Base-by-base conservation (phyloP, 2,113 vertebrate species). In the Microcebus lehilahytsara region DNA sequence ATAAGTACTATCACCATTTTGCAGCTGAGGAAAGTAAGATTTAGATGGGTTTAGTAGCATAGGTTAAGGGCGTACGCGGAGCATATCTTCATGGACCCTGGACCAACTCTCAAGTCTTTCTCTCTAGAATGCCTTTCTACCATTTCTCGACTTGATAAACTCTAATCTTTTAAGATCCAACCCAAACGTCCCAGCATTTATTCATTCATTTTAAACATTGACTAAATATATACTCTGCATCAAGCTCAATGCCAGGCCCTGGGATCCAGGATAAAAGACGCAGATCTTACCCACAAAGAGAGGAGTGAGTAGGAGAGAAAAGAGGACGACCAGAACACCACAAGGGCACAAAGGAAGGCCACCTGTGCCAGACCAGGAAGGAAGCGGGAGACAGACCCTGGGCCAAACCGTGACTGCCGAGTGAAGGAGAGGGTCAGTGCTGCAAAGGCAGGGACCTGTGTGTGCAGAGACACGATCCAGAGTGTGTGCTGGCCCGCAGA, bases 131-230 rank as follows among this genome's bases (percentile, higher is more conserved):
- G 10, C 11, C 77, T 37, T 88, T 88, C 49, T 51, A 83, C 79
- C 27, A 85, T 81, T 89, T 85, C n/a, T 95, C 69, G 46, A 30
- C 22, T 78, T 94, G 80, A 34, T 71, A 77, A 95, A 79, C 14
- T 80, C 79, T 80, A 75, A 96, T 34, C 64, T 87, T 91, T 91
- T 42, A 93, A 77, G 67, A 90, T 66, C 74, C 5, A 40, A 88
- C 89, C 93, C 51, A 96, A 88, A 71, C 37, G 14, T 17, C 34
- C 34, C 27, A 46, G 6, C 13, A 80, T 60, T 40, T 69, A 58
- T 12, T 93, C 64, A 62, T 51, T 96, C 53, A 83, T 79, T 85
- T 77, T 14, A 93, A 71, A 91, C 16, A 95, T 37, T 78, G 89
- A 46, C 30, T 66, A 37, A 90, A 86, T 58, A 83, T 85, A 51